Evolutionary conservation across 2,797 vertebrate genomes (phyloP), one percentile per base, ranked within the genome.

Genomic region (Danio jaintianensis): DNA sequence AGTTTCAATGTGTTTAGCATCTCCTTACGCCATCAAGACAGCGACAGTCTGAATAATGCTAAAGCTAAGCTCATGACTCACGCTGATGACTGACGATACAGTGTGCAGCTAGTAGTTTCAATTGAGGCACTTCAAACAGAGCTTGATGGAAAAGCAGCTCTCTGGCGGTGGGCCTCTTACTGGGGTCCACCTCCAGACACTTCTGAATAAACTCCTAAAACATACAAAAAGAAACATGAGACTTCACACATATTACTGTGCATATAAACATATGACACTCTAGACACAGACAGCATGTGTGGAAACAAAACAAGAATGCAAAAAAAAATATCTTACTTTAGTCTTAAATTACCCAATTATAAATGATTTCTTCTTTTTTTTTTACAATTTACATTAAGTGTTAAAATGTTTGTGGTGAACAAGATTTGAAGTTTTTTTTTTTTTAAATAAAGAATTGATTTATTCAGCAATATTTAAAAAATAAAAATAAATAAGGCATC

Each of bases 71-170:
- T 52, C 15, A 42, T 71, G 3, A 91, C 98, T 98, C 89, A 99
- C 98, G 97, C 85, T 98, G 97, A 88, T 98, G 97, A 87, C 96
- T 96, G 78, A 99, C 96, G 29, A 97, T 97, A 88, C 97, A 98
- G 89, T 99, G 98, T 6, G 98, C 97, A 62, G 98, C 98, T 85
- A 98, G 92, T 18, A 99, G 94, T 93, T 99, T 99, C 8, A 99
- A 93, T 0, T 95, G 95, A 0, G 97, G 98, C 88, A 99, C 98
- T 93, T 99, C 97, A 0, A 99, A 99, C 88, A 99, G 91, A 20
- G 98, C 98, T 86, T 93, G 98, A 86, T 99, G 96, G 82, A 99
- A 99, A 3, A 99, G 90, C 48, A 99, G 95, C 91, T 99, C 97
- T 84, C 93, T 95, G 7, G 98, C 97, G 2, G 97, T 99, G 77